Base-by-base conservation (phyloP, 2,888 invertebrate genomes). In the Nomada ruficornis region DNA sequence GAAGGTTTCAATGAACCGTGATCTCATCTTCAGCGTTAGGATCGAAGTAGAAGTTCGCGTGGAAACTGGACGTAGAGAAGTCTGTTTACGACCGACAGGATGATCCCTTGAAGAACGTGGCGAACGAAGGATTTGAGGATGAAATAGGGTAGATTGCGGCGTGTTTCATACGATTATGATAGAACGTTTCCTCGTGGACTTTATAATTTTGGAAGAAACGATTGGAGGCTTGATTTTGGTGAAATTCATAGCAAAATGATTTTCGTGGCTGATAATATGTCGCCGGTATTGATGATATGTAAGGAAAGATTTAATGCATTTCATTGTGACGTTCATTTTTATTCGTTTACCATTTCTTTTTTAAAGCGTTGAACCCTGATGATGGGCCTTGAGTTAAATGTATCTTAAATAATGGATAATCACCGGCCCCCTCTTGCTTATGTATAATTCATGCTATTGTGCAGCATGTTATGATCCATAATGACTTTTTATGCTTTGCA, bases 1-100 rank as follows among this genome's bases (percentile, higher is more conserved):
- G 42, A 64, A 59, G 69, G 50, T 71, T 29, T 64, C 63, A 68
- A 4, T 42, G 57, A 71, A 55, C 50, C 71, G 65, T 62, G 80
- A 71, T 71, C 80, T 62, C 80, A 60, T 80, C 70, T 23, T 52
- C 11, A 11, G n/a, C 26, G 23, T 10, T 52, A n/a, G 29, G 44
- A 54, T 75, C 62, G 52, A 13, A 26, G 15, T 7, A n/a, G 44
- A 59, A 2, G n/a, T 50, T 64, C 65, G 20, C 65, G 65, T n/a
- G 52, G 44, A 59, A 29, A 52, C 44, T 18, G 23, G 60, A 52
- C 59, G 20, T 59, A 13, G 29, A 57, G 50, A 11, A 5, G 42
- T 0, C 57, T 79, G 29, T 79, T 79, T 64, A 64, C 29, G 63
- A 52, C 13, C 52, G 15, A 10, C 15, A 15, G 18, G 54, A 20